Percentiles rank a stretch among this genome's conserved stretches.
phyloP scores from a whole-genome alignment of 2,113 vertebrate genomes.

The Callithrix jacchus region DNA sequence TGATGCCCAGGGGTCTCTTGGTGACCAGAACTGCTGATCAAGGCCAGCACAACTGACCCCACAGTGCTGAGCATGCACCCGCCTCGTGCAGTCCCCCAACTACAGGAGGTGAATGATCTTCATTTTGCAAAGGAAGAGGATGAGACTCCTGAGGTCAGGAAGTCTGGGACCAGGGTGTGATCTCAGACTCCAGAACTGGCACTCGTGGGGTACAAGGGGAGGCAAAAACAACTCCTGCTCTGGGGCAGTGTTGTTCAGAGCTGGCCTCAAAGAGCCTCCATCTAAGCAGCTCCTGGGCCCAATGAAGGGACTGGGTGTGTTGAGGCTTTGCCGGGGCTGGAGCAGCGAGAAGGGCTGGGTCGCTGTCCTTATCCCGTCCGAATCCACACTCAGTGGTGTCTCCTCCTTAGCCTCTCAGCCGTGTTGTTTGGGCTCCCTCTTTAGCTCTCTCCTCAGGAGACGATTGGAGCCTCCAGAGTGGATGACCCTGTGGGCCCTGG shows the following conservation, averaged over 20 bases:
- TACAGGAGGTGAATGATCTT: background rate
- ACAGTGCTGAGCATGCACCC: fast-evolving
- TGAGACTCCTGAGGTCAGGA: background rate
- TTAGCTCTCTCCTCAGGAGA: background rate
- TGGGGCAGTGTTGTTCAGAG: fast-evolving
- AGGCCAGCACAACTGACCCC: background rate
- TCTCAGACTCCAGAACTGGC: background rate
- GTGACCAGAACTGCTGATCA: background rate
- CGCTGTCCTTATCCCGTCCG: no score
- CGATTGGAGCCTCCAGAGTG: fast-evolving
- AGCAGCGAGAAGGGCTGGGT: background rate
- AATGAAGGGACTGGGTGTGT: background rate
- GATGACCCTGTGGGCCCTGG: background rate
- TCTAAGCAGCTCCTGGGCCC: background rate
- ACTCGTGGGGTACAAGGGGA: fast-evolving
- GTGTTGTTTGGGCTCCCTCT: fast-evolving
- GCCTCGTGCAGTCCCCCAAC: background rate
- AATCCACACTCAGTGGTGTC: fast-evolving
- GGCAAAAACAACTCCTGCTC: fast-evolving
- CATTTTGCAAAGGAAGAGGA: background rate
- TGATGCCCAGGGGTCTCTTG: background rate
- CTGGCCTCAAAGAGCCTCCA: background rate
- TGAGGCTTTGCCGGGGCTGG: fast-evolving
- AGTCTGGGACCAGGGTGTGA: background rate
- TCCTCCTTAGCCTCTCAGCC: background rate